phyloP scores from a whole-genome alignment of 2,797 vertebrate genomes.

The Xiphorhynchus erythropygius region DNA sequence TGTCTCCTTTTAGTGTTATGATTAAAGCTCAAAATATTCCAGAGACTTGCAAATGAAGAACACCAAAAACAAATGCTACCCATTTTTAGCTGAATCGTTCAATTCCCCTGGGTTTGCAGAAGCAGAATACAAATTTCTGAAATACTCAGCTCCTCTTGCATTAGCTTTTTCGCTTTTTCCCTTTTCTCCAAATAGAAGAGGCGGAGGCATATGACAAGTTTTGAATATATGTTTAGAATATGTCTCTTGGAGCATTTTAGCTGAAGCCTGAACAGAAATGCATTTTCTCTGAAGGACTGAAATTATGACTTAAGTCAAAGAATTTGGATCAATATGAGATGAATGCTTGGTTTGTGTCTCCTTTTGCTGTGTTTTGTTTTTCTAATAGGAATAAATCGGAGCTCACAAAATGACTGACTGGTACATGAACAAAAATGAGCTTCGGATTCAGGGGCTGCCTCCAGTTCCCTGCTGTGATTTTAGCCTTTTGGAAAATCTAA shows the following conservation, averaged over 20 bases:
- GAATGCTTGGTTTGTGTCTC: background rate
- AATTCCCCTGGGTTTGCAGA: constrained; percentile 26
- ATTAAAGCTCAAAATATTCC: constrained; percentile 36
- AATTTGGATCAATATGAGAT: background rate
- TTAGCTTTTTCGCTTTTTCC: background rate
- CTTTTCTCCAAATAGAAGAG: constrained; percentile 17
- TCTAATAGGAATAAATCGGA: constrained; percentile 2
- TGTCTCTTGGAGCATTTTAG: background rate
- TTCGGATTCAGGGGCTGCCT: background rate
- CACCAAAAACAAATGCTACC: constrained; percentile 14
- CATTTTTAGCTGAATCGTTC: constrained; percentile 13
- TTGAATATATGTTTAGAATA: constrained; percentile 29
- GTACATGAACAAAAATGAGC: background rate
- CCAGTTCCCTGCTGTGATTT: background rate
- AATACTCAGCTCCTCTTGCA: background rate
- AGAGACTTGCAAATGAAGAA: constrained; percentile 15
- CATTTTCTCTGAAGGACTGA: constrained; percentile 10
- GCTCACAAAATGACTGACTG: background rate
- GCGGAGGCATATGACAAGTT: background rate
- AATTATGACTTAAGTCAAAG: constrained; percentile 16
- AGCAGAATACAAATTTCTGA: constrained; percentile 26
- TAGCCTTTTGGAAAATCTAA: background rate
- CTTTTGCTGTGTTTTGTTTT: constrained; percentile 18
- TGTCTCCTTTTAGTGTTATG: background rate
- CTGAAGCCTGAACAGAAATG: background rate